These are phyloP conservation scores for Pyrocoelia pectoralis DNA, from an alignment of 2,888 invertebrate genomes.

Conservation along the genomic window DNA sequence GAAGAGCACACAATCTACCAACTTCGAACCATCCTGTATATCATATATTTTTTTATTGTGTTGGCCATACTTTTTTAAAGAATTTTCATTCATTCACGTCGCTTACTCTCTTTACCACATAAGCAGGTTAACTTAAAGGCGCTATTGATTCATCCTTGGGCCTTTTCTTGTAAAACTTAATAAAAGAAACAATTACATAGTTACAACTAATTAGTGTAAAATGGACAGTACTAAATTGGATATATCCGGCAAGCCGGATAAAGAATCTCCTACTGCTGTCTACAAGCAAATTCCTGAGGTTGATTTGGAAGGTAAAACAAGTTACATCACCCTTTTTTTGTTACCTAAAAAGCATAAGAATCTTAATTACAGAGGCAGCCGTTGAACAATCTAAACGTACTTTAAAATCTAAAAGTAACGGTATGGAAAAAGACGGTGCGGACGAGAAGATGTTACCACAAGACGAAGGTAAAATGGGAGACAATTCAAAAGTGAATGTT, in stretches of 20 bases:
- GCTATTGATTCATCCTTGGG: constrained; percentile 35
- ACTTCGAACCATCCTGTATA: too few species aligned
- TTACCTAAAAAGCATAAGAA: background rate
- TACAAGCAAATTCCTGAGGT: constrained; percentile 68
- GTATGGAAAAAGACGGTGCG: constrained; percentile 68
- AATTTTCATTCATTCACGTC: too few species aligned
- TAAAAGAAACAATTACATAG: constrained; percentile 27
- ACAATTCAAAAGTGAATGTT: constrained; percentile 65
- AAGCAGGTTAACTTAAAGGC: constrained; percentile 9
- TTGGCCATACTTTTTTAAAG: background rate
- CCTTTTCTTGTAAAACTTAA: background rate
- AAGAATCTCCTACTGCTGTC: constrained; percentile 51
- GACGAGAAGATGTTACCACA: constrained; percentile 74
- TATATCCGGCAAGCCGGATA: constrained; percentile 48
- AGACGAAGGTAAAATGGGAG: constrained; percentile 67
- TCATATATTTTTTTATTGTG: background rate
- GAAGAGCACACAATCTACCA: too few species aligned
- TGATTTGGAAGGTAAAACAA: constrained; percentile 62
- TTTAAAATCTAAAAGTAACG: constrained; percentile 54
- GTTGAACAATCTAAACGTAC: constrained; percentile 55
- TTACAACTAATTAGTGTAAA: constrained; percentile 15
- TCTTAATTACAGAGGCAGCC: constrained; percentile 45
- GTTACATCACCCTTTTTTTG: constrained; percentile 25
- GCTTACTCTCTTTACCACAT: too few species aligned
- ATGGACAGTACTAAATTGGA: constrained; percentile 63